Evolutionary conservation across 2,888 invertebrate genomes (phyloP), one percentile per base, ranked within the genome.

Genomic region (Pilophorus perplexus): DNA sequence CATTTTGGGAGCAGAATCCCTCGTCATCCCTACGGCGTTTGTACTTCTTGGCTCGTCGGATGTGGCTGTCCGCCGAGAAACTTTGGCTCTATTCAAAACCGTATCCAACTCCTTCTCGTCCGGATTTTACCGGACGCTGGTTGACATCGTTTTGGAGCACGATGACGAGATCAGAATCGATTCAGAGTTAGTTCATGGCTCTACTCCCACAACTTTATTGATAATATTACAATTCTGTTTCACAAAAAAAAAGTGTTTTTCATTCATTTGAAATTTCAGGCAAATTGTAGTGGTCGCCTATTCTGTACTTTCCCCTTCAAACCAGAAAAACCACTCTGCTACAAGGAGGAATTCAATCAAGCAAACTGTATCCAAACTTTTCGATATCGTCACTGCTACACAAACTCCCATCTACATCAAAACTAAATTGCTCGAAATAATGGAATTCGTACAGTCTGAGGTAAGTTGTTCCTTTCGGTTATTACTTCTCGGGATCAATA

Each of bases 1-100:
- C 1, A 18, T 66, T 40, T 37, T 69, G 10, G 33, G 50, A 25
- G 27, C 46, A 4, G 40, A 67, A 5, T 70, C 67, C 1, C 38
- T 55, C 3, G 48, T 65, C n/a, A 75, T 85, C 3, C 76, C 79
- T 0, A 77, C 83, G 65, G 76, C 83, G 14, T 68, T 87, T 28
- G 76, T 85, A 0, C 83, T 84, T 10, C 76, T 88, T 4, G 80
- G 80, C 42, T 82, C 84, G 69, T 79, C 81, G 0, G 75, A 83
- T 14, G 73, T 77, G 23, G 75, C 78, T 0, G 80, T 88, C 46
- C 80, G 90, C 14, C 74, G 80, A 66, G 79, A 79, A 20, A 78
- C 83, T 0, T 73, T 88, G 2, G 77, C 81, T 16, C 80, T 85
- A 12, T 74, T 88, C 0, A 72, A 76, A 6, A 74, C 78, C 18